A percentile compares a stretch with the other conserved stretches of the same genome.
phyloP scores from a whole-genome alignment of 1,140 invertebrate genomes.

The Pseudomyrmex cubaensis region DNA sequence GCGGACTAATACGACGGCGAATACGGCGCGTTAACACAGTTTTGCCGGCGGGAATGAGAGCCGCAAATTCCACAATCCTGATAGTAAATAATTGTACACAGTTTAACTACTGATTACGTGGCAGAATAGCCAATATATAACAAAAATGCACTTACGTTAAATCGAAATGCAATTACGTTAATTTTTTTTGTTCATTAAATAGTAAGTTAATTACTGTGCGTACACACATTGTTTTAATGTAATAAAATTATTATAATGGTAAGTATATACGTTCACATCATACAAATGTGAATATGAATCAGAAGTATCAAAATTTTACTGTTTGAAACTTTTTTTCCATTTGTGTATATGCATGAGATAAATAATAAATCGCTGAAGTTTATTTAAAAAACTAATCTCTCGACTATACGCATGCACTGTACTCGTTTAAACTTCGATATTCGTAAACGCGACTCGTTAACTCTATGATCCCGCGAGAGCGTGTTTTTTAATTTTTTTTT shows the following conservation, averaged over 20 bases:
- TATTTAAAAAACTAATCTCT: neutral
- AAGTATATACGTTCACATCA: too few species aligned
- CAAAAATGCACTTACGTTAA: neutral
- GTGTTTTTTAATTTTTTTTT: conserved; percentile 16
- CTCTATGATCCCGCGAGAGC: neutral
- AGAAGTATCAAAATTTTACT: neutral
- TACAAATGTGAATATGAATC: too few species aligned
- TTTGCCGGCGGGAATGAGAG: conserved; percentile 38
- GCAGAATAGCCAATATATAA: neutral
- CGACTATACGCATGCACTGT: neutral
- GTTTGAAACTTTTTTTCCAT: neutral
- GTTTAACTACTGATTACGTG: neutral
- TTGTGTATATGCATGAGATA: neutral
- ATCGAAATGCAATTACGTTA: neutral
- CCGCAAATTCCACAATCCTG: conserved; percentile 40
- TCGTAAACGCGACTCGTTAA: conserved; percentile 12
- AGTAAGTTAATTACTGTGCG: too few species aligned
- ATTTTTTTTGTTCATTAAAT: neutral
- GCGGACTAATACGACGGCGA: conserved; percentile 63
- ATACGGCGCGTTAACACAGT: conserved; percentile 51
- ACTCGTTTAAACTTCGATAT: neutral
- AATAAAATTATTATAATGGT: neutral
- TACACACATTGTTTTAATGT: neutral
- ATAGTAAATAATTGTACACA: neutral
- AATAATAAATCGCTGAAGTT: conserved; percentile 21